Evolutionary conservation across 1,140 invertebrate genomes (phyloP), one percentile per base, ranked within the genome.

Genomic region (Cephus cinctus): DNA sequence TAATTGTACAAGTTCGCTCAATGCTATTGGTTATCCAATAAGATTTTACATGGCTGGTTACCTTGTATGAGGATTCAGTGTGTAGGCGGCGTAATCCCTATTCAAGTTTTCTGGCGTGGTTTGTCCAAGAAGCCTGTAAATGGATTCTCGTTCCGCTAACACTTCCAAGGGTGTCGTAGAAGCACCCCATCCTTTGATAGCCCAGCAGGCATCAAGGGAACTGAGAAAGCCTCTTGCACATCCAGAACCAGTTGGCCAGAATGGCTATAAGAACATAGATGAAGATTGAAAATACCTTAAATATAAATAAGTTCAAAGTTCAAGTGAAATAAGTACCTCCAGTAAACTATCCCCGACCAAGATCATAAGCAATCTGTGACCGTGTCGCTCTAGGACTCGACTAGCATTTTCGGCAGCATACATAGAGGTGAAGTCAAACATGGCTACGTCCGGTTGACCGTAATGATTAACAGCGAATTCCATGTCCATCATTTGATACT

Each of bases 361-460:
- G 46, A 86, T 88, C 77, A 92, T 88, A 0, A 98, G 74, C 2
- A 98, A 75, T 36, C 84, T 83, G 53, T 92, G 86, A 0, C 89
- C 89, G 50, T 86, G 77, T 41, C 87, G 79, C 68, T 96, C 86
- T 1, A 92, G 61, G 11, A 94, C 83, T 44, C 90, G 79, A 56
- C 87, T 91, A 16, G 94, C 91, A 79, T 98, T 96, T 73, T 98
- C 93, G 0, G 97, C 94, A 3, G 93, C 92, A 77, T 95, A 99
- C 90, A 99, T 96, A 0, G 94, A 96, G 0, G 97, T 99, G 69
- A 99, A 99, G 75, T 99, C 97, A 76, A 99, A 99, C 85, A 99
- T 95, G n/a, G 96, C 94, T 0, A 98, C 92, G 76, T 99, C 97
- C 2, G 95, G 90, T 69, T 98, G 91, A 2, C 95, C 94, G 69